A percentile compares a stretch with the other conserved stretches of the same genome.
Evolutionary conservation across 2,888 invertebrate species (phyloP).

Genomic region (Drosophila diplacantha): DNA sequence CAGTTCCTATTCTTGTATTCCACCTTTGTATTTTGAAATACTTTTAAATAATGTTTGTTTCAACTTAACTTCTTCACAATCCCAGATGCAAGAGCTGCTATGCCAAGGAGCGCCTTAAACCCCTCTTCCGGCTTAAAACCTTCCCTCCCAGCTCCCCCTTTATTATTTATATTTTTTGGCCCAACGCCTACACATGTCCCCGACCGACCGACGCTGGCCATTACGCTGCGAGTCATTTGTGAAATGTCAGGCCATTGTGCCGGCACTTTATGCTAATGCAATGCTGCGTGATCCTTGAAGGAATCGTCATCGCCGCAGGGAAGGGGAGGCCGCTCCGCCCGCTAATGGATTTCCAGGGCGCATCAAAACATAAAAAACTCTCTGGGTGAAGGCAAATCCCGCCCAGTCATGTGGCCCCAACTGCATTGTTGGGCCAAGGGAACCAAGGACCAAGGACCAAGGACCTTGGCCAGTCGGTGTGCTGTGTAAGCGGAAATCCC

Average conservation of each 20-base stretch:
- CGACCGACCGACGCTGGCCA: slow-evolving; percentile 11
- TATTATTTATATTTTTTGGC: background rate
- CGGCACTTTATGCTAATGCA: slow-evolving; percentile 49
- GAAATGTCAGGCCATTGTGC: slow-evolving; percentile 39
- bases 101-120: background rate
- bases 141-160: too few species aligned
- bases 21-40: background rate
- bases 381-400: slow-evolving; percentile 23
- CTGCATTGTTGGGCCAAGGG: slow-evolving; percentile 31
- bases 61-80: background rate
- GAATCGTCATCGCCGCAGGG: slow-evolving; percentile 42
- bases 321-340: background rate
- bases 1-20: background rate
- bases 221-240: slow-evolving; percentile 32
- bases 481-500: slow-evolving; percentile 50
- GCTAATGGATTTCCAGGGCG: slow-evolving; percentile 45
- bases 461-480: slow-evolving; percentile 7
- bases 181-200: slow-evolving; percentile 9
- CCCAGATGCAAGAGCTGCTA: background rate
- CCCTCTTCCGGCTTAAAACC: background rate
- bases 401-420: slow-evolving; percentile 38
- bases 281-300: slow-evolving; percentile 46
- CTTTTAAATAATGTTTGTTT: background rate
- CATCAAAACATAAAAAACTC: slow-evolving; percentile 28
- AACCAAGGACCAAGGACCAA: background rate